Evolutionary conservation across 1,140 invertebrate genomes (phyloP).

Genomic region (Ceratosolen fusciceps): DNA sequence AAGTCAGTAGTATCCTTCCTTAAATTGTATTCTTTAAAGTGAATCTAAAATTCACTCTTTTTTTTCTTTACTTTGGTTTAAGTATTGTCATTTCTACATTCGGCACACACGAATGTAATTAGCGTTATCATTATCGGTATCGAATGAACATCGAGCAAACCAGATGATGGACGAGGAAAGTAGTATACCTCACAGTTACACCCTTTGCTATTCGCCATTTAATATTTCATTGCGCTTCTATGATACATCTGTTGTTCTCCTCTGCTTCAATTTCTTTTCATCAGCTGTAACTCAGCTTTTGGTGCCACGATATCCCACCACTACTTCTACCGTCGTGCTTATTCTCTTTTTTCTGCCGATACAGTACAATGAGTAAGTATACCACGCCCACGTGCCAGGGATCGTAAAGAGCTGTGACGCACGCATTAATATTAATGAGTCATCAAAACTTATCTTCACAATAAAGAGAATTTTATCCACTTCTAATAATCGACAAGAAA

Average conservation of each 20-base stretch:
- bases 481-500: too few relatives aligned
- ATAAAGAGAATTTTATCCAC: too few relatives aligned
- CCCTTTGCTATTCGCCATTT: background rate
- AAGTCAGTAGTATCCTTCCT: background rate
- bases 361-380: background rate
- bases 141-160: background rate
- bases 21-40: constrained; percentile 5
- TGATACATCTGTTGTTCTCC: background rate
- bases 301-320: constrained; percentile 35
- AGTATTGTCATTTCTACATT: constrained; percentile 1
- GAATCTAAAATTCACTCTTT: background rate
- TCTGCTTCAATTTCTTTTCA: background rate
- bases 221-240: background rate
- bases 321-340: background rate
- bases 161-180: background rate
- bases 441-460: background rate
- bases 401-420: background rate
- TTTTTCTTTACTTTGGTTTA: background rate
- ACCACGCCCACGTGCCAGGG: background rate
- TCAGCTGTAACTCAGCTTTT: constrained; percentile 11
- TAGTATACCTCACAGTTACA: background rate
- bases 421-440: background rate
- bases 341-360: background rate
- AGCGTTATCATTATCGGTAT: background rate
- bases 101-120: too few relatives aligned